Evolutionary conservation across 2,888 invertebrate species (phyloP).

Genomic region (Tetramorium bicarinatum): DNA sequence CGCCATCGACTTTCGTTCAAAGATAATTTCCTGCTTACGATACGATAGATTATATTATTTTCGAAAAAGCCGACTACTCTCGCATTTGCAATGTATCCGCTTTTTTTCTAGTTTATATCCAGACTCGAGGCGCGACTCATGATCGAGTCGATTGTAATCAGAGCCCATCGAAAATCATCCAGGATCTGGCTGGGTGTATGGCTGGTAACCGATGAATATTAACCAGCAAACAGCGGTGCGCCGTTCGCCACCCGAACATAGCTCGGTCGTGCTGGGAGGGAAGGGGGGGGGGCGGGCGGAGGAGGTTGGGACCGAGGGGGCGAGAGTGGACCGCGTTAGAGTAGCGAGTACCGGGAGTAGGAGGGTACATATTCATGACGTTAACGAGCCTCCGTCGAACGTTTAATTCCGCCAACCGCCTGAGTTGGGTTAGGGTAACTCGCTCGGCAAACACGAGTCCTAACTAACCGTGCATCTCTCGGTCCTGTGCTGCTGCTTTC

Average conservation of each 20-base stretch:
- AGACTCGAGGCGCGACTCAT: constrained; percentile 48
- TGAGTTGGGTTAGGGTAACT: constrained; percentile 86
- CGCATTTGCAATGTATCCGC: neutral
- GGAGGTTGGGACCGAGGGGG: constrained; percentile 60
- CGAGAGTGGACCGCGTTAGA: constrained; percentile 74
- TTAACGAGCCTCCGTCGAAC: constrained; percentile 86
- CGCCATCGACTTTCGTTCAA: neutral
- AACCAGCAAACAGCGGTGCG: constrained; percentile 84
- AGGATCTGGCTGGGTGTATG: constrained; percentile 75
- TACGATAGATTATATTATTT: constrained; percentile 16
- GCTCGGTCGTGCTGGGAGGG: constrained; percentile 60
- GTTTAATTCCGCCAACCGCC: constrained; percentile 86
- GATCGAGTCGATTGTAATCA: constrained; percentile 82
- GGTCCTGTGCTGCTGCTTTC: constrained; percentile 71
- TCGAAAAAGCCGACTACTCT: neutral
- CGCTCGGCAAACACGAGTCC: constrained; percentile 86
- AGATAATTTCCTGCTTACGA: neutral
- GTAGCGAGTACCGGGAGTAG: constrained; percentile 81
- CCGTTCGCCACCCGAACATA: constrained; percentile 72
- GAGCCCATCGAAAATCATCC: constrained; percentile 80
- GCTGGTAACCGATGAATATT: constrained; percentile 84
- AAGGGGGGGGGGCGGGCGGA: neutral
- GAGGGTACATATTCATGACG: constrained; percentile 87
- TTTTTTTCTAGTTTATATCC: constrained; percentile 35
- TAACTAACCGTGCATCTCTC: constrained; percentile 86